Evolutionary conservation across 2,797 vertebrate genomes (phyloP).

Genomic region (Pseudochirops corinnae): DNA sequence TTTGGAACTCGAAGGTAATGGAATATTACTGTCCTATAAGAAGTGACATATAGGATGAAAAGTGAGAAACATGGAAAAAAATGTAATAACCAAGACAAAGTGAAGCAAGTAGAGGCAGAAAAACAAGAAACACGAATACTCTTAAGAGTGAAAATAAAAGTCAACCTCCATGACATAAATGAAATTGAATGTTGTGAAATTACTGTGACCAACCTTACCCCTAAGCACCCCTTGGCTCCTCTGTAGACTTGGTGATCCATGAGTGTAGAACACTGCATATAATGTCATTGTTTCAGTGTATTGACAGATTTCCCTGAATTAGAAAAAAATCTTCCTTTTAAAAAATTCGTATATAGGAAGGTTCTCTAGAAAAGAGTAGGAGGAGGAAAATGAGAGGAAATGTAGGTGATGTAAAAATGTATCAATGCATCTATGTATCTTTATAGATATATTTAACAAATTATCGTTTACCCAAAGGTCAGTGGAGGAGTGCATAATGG

Average conservation of each 20-base stretch:
- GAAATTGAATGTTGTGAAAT: not conserved
- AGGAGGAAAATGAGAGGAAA: not conserved
- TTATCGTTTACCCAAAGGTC: not conserved
- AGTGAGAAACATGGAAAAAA: not conserved
- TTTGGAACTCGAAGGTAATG: not conserved
- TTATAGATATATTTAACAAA: not conserved
- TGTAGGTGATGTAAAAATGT: not conserved
- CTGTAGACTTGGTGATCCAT: not conserved
- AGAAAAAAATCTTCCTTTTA: not conserved
- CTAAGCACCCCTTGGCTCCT: not conserved
- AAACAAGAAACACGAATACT: not conserved
- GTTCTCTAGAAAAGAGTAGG: not conserved
- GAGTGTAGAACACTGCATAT: not conserved
- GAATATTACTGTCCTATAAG: not conserved
- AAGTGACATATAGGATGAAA: not conserved
- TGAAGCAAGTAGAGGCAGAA: not conserved
- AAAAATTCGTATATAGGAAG: not conserved
- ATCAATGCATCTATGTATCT: not conserved
- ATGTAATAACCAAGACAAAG: not conserved
- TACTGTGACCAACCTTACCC: not conserved
- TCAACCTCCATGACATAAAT: not conserved
- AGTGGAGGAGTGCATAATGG: not conserved
- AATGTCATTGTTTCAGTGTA: not conserved
- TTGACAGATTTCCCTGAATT: not conserved
- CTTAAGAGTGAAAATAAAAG: not conserved